Evolutionary conservation across 2,888 invertebrate genomes (phyloP), one percentile per base, ranked within the genome.

Genomic region (Tribolium freemani): DNA sequence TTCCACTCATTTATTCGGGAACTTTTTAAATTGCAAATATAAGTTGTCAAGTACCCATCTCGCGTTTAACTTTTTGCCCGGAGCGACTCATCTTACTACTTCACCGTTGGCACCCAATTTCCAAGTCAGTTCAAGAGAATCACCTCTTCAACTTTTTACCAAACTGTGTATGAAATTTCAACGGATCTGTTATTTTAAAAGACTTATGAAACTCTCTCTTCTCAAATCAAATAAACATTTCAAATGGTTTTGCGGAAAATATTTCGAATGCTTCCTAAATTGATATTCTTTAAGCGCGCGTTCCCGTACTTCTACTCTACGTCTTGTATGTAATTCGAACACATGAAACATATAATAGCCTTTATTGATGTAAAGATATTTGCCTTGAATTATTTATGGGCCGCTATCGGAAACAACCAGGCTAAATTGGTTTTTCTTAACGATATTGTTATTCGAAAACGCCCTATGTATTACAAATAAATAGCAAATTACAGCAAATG

Each of bases 51-150:
- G 72, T 69, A 72, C 68, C 72, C 72, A 72, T 72, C 72, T 61
- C 68, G 61, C 61, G 61, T 72, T 72, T 68, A 72, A 72, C 72
- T 72, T 72, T 69, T 72, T 72, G 72, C 72, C 68, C 50, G 63
- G 53, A 69, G 72, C 72, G 46, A 56, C 68, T 68, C 72, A 72
- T 72, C 68, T 72, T 50, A 72, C 68, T 72, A 63, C 72, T 68
- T 72, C 68, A 72, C 72, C 69, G 71, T 75, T 74, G 75, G 73
- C 73, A 75, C 75, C 75, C 75, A 75, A 75, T 75, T 74, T 75
- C 63, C 69, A 74, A 72, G 54, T 73, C 70, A 69, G 72, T 75
- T 75, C 69, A 73, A 72, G 61, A 73, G 75, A 75, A 75, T 73
- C 71, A 69, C 71, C 67, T 75, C 72, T 60, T 67, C 75, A 72